Conservation (phyloP, 2,888 invertebrate species). For the Pteria penguin region DNA sequence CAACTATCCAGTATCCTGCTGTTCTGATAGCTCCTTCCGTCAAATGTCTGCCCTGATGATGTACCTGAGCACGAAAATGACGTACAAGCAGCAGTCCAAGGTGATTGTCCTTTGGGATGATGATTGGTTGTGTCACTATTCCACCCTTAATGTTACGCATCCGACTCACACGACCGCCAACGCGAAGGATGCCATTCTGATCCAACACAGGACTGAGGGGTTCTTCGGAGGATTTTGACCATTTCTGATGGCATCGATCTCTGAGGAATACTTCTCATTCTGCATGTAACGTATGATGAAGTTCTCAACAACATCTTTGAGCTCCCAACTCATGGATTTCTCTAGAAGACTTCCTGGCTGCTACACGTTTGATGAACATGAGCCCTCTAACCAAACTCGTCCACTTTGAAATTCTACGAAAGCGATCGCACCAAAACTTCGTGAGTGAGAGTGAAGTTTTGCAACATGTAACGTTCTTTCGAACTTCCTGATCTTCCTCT, state of each 20-base stretch:
- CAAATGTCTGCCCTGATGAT: conserved; percentile 51
- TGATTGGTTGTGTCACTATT: conserved; percentile 23
- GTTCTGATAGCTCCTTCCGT: conserved; percentile 49
- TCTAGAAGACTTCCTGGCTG: not conserved
- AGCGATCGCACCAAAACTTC: conserved; percentile 23
- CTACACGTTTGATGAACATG: not conserved
- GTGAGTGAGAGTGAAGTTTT: not conserved
- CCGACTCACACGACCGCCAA: conserved; percentile 38
- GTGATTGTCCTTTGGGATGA: conserved; percentile 36
- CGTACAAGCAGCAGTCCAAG: conserved; percentile 37
- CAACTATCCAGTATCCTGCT: conserved; percentile 48
- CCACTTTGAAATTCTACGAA: conserved; percentile 48
- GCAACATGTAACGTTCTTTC: conserved; percentile 11
- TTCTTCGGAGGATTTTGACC: not conserved
- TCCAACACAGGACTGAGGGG: conserved; percentile 39
- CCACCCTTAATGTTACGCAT: not conserved
- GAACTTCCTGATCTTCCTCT: conserved; percentile 28
- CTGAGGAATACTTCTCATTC: conserved; percentile 16
- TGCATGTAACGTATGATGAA: conserved; percentile 31
- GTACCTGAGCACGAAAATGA: conserved; percentile 37
- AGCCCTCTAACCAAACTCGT: conserved; percentile 31
- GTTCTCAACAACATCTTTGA: conserved; percentile 11
- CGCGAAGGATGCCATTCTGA: conserved; percentile 35
- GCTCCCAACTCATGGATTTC: not conserved
- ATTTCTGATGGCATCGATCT: conserved; percentile 2